Conservation (phyloP, 2,888 invertebrate species). For the Zele albiditarsus region DNA sequence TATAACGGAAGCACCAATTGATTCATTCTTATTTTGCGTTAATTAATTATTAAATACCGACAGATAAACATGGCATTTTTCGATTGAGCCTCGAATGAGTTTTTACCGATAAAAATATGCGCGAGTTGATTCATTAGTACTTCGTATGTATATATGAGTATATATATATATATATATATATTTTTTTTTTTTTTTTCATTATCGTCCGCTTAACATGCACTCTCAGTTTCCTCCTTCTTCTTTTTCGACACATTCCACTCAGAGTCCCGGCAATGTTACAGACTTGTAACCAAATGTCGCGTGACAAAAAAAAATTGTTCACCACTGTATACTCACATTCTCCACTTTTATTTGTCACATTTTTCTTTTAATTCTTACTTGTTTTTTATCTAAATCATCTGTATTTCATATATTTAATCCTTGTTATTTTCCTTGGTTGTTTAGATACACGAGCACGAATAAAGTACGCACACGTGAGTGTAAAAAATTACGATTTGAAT, state of each 20-base stretch:
- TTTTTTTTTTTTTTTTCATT: too few species aligned
- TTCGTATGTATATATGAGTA: neutral
- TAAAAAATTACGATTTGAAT: slow-evolving; percentile 25
- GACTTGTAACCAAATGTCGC: slow-evolving; percentile 5
- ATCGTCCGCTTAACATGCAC: slow-evolving; percentile 35
- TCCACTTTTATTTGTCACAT: slow-evolving; percentile 16
- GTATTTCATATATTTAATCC: neutral
- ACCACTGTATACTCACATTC: slow-evolving; percentile 27
- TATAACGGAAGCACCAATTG: slow-evolving; percentile 53
- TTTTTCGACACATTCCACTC: slow-evolving; percentile 41
- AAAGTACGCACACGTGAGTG: slow-evolving; percentile 18
- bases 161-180: slow-evolving; percentile 6
- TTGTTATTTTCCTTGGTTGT: neutral
- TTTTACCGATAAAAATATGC: slow-evolving; percentile 28
- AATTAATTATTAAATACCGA: slow-evolving; percentile 23
- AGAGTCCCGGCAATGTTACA: slow-evolving; percentile 38
- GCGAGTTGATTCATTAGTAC: slow-evolving; percentile 11
- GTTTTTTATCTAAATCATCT: slow-evolving; percentile 12
- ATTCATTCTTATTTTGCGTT: slow-evolving; percentile 37
- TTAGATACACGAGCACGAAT: slow-evolving; percentile 9
- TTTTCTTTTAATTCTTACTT: neutral
- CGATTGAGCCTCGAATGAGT: slow-evolving; percentile 27
- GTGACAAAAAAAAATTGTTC: slow-evolving; percentile 18
- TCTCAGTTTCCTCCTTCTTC: neutral
- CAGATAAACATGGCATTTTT: slow-evolving; percentile 15